A percentile compares a stretch with the other conserved stretches of the same genome.
Evolutionary conservation across 2,888 invertebrate species (phyloP).

Genomic region (Ephialtes manifestator): DNA sequence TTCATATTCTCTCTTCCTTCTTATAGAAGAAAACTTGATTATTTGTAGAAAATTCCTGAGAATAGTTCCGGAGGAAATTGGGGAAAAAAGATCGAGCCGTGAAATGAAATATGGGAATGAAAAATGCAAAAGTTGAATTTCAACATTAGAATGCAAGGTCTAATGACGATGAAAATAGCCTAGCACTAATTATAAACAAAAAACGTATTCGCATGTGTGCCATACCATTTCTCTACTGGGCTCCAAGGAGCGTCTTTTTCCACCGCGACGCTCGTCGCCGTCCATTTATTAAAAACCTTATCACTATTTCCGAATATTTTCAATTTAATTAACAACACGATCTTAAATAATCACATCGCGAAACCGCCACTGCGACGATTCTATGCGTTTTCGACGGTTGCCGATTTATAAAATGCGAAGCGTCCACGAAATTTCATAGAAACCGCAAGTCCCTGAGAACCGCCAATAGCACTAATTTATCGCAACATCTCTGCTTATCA

Average conservation of each 20-base stretch:
- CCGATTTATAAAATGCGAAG: slow-evolving; percentile 64
- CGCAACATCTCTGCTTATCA: slow-evolving; percentile 31
- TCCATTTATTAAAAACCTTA: slow-evolving; percentile 74
- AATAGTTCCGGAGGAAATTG: background rate
- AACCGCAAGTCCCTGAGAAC: slow-evolving; percentile 7
- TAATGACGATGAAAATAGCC: slow-evolving; percentile 68
- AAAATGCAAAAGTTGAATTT: slow-evolving; percentile 21
- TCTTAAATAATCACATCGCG: slow-evolving; percentile 53
- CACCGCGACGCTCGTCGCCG: slow-evolving; percentile 78
- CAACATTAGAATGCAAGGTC: slow-evolving; percentile 41
- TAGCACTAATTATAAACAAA: slow-evolving; percentile 71
- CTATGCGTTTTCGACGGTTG: slow-evolving; percentile 65
- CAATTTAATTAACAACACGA: slow-evolving; percentile 40
- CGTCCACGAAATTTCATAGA: slow-evolving; percentile 57
- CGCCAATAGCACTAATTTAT: background rate
- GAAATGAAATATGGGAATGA: background rate
- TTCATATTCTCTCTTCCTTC: background rate
- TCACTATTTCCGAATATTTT: slow-evolving; percentile 24
- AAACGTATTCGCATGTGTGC: slow-evolving; percentile 54
- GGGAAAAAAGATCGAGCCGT: background rate
- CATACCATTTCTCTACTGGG: slow-evolving; percentile 81
- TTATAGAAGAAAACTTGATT: background rate
- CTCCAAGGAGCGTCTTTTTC: slow-evolving; percentile 77
- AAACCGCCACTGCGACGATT: slow-evolving; percentile 31
- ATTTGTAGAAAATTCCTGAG: background rate